A percentile compares a stretch with the other conserved stretches of the same genome.
phyloP scores from a whole-genome alignment of 2,888 invertebrate species.

The Synanthedon andrenaeformis region DNA sequence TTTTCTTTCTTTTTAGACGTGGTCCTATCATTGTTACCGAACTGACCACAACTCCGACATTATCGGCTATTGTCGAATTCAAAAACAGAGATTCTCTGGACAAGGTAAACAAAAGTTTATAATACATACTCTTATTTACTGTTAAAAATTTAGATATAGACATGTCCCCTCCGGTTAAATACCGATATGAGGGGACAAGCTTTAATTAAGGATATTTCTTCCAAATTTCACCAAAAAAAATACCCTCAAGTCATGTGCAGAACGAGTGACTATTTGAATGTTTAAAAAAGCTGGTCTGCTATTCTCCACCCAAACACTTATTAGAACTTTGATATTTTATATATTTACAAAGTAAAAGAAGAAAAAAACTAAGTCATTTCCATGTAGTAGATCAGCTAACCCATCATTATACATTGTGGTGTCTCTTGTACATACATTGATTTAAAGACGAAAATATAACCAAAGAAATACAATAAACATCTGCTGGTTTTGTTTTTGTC shows the following conservation, averaged over 20 bases:
- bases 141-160: slow-evolving; percentile 18
- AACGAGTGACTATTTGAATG: slow-evolving; percentile 68
- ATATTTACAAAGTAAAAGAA: slow-evolving; percentile 4
- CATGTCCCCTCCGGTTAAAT: not conserved
- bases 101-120: slow-evolving; percentile 66
- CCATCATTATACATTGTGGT: slow-evolving; percentile 16
- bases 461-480: too few relatives aligned
- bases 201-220: slow-evolving; percentile 43
- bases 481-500: too few relatives aligned
- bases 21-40: slow-evolving; percentile 70
- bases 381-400: slow-evolving; percentile 43
- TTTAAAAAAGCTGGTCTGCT: slow-evolving; percentile 56
- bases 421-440: slow-evolving; percentile 1
- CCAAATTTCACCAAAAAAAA: slow-evolving; percentile 39
- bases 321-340: slow-evolving; percentile 8
- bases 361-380: slow-evolving; percentile 17
- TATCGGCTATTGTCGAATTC: slow-evolving; percentile 71
- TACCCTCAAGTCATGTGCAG: slow-evolving; percentile 28
- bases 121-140: slow-evolving; percentile 46
- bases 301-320: slow-evolving; percentile 18
- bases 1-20: slow-evolving; percentile 70
- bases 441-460: not conserved
- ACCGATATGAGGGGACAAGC: slow-evolving; percentile 10
- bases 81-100: slow-evolving; percentile 70
- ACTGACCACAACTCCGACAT: slow-evolving; percentile 70